phyloP scores from a whole-genome alignment of 53 echinoderm and acorn worm genomes.

The Hippasteria phrygiana region DNA sequence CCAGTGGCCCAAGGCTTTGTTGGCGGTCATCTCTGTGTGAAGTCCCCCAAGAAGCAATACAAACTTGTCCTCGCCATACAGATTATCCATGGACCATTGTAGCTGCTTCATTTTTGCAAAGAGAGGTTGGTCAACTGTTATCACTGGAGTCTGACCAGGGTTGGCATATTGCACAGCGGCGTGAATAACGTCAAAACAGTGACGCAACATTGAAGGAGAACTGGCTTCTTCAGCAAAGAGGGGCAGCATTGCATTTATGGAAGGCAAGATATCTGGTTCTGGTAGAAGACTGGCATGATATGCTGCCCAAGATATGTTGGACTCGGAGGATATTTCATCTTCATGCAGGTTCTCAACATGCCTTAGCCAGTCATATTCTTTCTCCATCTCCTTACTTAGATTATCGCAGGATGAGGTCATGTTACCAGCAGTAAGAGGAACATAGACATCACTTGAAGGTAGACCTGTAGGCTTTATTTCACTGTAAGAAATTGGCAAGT shows the following conservation, averaged over 20 bases:
- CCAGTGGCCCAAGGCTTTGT: constrained; percentile 59
- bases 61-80: constrained; percentile 64
- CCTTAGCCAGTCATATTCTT: constrained; percentile 35
- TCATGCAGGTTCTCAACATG: neutral
- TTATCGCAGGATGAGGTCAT: neutral
- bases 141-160: constrained; percentile 67
- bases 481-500: constrained; percentile 10
- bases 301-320: constrained; percentile 52
- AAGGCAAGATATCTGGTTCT: neutral
- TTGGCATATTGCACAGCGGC: constrained; percentile 51
- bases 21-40: constrained; percentile 62
- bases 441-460: constrained; percentile 33
- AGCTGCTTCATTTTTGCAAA: constrained; percentile 55
- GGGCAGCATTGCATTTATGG: constrained; percentile 44
- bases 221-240: constrained; percentile 41
- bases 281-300: constrained; percentile 50
- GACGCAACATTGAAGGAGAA: constrained; percentile 32
- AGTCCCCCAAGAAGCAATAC: constrained; percentile 71
- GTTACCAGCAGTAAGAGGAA: constrained; percentile 8
- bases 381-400: neutral
- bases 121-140: constrained; percentile 61
- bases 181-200: constrained; percentile 5
- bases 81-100: constrained; percentile 39
- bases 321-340: no score
- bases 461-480: constrained; percentile 9